Evolutionary conservation across 2,888 invertebrate genomes (phyloP).

Genomic region (Drosophila mulleri): DNA sequence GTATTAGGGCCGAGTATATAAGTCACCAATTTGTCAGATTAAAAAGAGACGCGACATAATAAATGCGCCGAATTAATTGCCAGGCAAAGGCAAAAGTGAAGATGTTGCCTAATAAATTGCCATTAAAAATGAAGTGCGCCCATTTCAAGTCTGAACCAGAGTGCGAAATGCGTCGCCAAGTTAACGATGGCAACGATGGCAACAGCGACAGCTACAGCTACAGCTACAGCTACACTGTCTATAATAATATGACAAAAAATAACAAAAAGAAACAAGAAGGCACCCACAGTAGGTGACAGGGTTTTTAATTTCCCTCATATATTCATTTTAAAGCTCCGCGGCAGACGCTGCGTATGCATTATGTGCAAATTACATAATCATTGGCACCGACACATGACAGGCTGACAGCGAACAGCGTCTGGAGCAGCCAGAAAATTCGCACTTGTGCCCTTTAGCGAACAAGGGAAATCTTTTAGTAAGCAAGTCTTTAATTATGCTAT

Average conservation of each 20-base stretch:
- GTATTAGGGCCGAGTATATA: slow-evolving; percentile 35
- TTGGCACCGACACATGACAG: slow-evolving; percentile 24
- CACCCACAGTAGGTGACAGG: slow-evolving; percentile 2
- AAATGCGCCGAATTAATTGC: slow-evolving; percentile 59
- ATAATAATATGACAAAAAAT: neutral
- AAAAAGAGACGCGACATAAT: slow-evolving; percentile 59
- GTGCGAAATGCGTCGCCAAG: slow-evolving; percentile 27
- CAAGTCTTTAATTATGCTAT: neutral
- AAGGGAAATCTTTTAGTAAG: too few relatives aligned
- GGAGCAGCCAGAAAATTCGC: neutral
- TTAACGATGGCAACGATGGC: slow-evolving; percentile 40
- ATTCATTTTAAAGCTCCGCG: slow-evolving; percentile 19
- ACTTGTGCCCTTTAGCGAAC: neutral
- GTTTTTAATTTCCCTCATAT: slow-evolving; percentile 32
- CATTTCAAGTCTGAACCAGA: slow-evolving; percentile 19
- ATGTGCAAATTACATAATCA: slow-evolving; percentile 18
- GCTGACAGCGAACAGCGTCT: slow-evolving; percentile 1
- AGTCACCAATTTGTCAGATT: slow-evolving; percentile 66
- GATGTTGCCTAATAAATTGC: slow-evolving; percentile 53
- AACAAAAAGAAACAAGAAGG: neutral
- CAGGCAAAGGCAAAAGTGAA: slow-evolving; percentile 45
- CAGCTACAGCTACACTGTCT: neutral
- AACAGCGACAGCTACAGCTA: slow-evolving; percentile 1
- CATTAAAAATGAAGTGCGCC: slow-evolving; percentile 49
- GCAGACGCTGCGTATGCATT: slow-evolving; percentile 33